Conservation (phyloP, 2,888 invertebrate species). For the Troglohyphantes excavatus region DNA sequence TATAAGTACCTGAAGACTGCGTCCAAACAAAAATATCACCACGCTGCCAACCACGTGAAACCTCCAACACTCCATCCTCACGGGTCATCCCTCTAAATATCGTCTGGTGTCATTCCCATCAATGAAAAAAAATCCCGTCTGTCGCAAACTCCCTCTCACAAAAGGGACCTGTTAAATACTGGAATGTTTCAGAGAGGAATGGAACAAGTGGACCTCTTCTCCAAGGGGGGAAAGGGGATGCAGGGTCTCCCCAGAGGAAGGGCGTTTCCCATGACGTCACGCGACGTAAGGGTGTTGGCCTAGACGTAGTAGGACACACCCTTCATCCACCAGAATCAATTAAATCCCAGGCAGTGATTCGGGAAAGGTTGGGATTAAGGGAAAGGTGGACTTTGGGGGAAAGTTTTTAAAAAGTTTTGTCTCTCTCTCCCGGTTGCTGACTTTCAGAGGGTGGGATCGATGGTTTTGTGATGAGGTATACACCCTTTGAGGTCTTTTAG, state of each 20-base stretch:
- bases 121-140: no score
- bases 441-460: not conserved
- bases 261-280: constrained; percentile 77
- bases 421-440: not conserved
- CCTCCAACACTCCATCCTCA: not conserved
- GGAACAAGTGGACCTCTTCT: constrained; percentile 52
- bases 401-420: constrained; percentile 28
- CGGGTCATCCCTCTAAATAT: not conserved
- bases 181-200: constrained; percentile 14
- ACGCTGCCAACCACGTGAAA: no score
- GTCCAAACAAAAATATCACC: no score
- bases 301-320: constrained; percentile 65
- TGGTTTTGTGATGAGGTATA: not conserved
- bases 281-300: constrained; percentile 76
- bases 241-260: constrained; percentile 72
- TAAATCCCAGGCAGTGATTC: constrained; percentile 57
- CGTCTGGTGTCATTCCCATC: not conserved
- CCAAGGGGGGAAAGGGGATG: constrained; percentile 14
- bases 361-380: not conserved
- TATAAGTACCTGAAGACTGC: no score
- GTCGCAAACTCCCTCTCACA: not conserved
- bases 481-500: constrained; percentile 15
- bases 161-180: constrained; percentile 56
- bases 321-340: constrained; percentile 64
- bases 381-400: not conserved